phyloP scores from a whole-genome alignment of 2,888 invertebrate genomes.

The Trichopria drosophilae region DNA sequence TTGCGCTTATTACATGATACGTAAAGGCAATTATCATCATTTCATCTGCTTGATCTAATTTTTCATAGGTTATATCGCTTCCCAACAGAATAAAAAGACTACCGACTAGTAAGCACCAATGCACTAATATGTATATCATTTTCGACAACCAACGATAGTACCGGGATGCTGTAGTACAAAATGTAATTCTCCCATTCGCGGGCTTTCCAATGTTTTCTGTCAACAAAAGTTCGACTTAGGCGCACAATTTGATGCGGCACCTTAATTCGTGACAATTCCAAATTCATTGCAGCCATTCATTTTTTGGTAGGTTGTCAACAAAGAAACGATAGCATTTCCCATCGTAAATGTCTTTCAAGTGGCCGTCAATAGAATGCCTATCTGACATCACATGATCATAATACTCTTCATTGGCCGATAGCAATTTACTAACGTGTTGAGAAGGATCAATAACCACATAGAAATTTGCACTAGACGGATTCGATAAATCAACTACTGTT shows the following conservation, averaged over 20 bases:
- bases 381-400: too few relatives aligned
- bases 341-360: too few relatives aligned
- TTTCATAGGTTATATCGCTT: not conserved
- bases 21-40: not conserved
- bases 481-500: too few relatives aligned
- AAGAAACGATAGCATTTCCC: too few relatives aligned
- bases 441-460: too few relatives aligned
- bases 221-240: not conserved
- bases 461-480: too few relatives aligned
- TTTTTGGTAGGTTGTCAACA: too few relatives aligned
- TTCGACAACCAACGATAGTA: conserved; percentile 1
- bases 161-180: conserved; percentile 13
- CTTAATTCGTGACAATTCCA: not conserved
- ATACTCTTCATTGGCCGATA: too few relatives aligned
- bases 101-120: conserved; percentile 13
- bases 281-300: not conserved
- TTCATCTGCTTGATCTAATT: conserved; percentile 7
- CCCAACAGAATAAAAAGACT: conserved; percentile 8
- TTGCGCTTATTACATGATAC: not conserved
- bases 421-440: too few relatives aligned
- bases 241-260: not conserved
- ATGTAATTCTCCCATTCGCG: conserved; percentile 16
- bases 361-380: too few relatives aligned
- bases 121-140: not conserved
- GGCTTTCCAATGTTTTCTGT: not conserved